Base-by-base conservation (phyloP, 1,140 invertebrate genomes). In the Matsumurasca onukii region DNA sequence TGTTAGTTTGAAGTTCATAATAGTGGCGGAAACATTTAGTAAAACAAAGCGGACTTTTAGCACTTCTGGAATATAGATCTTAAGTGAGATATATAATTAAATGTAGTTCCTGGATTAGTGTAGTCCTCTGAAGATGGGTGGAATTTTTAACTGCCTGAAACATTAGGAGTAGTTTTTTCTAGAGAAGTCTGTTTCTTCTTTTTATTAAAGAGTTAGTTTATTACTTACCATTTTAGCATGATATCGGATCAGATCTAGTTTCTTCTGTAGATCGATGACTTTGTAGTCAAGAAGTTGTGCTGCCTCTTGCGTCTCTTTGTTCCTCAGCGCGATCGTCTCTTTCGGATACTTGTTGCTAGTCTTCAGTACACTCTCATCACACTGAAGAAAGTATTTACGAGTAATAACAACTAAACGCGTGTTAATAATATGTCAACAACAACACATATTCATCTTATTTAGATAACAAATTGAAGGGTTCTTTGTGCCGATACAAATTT, bases 211-310 rank as follows among this genome's bases (percentile, higher is more conserved):
- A n/a, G n/a, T n/a, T n/a, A n/a, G n/a, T n/a, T n/a, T n/a, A n/a
- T n/a, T n/a, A n/a, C 34, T 70, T 72, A 83, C 82, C 78, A 85
- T 85, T 72, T 85, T 84, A 39, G 82, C 86, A 67, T 86, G 83
- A 75, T 91, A 90, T 68, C 84, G 84, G n/a, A 90, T 74, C 29
- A 92, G 77, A 81, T 93, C 90, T 45, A 91, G 77, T 71, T 89
- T 86, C 76, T 92, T 93, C 22, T 87, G 82, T 68, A 86, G 82
- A 72, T 91, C 88, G 24, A 89, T 90, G 45, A 90, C 86, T 79
- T 91, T 88, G n/a, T 90, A 81, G 72, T 91, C 88, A 27, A 90
- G 77, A 66, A 86, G 83, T 51, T 85, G 80, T 39, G 87, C 79
- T 9, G 85, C 82, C 72, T 88, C 83, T 13, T 81, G 79, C 17